Conservation (phyloP, 2,888 invertebrate genomes). For the Lamellibrachia satsuma region DNA sequence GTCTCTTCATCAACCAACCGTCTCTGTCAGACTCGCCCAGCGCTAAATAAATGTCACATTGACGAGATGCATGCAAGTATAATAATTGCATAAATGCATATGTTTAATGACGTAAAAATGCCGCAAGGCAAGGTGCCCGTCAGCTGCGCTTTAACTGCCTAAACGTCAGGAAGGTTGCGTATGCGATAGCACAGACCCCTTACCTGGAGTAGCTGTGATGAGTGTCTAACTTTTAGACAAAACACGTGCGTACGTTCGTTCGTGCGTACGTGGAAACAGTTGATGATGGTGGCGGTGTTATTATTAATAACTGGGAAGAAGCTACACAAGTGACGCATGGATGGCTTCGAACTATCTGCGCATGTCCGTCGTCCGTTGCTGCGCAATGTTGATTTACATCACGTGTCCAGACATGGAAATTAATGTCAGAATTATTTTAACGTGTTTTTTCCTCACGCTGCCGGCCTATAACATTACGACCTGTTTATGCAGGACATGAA, state of each 20-base stretch:
- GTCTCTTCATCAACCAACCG: not conserved
- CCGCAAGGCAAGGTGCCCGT: not conserved
- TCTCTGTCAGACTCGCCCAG: not conserved
- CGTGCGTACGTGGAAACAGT: not conserved
- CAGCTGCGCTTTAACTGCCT: not conserved
- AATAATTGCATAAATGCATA: not conserved
- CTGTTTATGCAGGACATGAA: not conserved
- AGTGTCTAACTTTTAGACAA: not conserved
- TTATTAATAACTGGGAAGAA: not conserved
- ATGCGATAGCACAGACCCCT: not conserved
- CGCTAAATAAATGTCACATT: conserved; percentile 6
- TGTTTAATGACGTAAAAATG: not conserved
- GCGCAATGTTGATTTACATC: not conserved
- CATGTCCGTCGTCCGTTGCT: not conserved
- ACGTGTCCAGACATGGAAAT: not conserved
- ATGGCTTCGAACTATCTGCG: not conserved
- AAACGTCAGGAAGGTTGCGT: not conserved
- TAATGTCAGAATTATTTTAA: not conserved
- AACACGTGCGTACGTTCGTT: not conserved
- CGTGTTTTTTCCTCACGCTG: not conserved
- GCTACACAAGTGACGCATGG: not conserved
- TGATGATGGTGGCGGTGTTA: not conserved
- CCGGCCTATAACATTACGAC: not conserved
- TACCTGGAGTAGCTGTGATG: not conserved
- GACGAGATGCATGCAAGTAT: not conserved